Percentiles rank a stretch among this genome's conserved stretches.
These are phyloP conservation scores for Discoglossus pictus DNA, from an alignment of 2,797 vertebrate species.

Conservation along the genomic window DNA sequence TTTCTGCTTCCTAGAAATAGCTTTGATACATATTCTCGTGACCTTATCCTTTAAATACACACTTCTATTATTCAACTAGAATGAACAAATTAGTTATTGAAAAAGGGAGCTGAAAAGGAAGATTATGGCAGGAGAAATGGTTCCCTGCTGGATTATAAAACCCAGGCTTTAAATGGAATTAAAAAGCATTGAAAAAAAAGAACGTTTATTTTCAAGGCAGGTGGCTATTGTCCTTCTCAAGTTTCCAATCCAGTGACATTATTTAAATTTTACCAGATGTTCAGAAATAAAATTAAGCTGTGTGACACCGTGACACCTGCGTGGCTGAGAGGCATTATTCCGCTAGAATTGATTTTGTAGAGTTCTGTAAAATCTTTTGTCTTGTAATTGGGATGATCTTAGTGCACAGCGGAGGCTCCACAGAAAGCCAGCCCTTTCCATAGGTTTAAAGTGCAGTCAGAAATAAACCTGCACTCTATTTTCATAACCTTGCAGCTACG, in stretches of 20 bases:
- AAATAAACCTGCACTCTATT: slow-evolving; percentile 16
- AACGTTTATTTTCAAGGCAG: slow-evolving; percentile 44
- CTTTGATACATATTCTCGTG: slow-evolving; percentile 32
- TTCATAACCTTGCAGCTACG: slow-evolving; percentile 1
- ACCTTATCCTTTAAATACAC: slow-evolving; percentile 51
- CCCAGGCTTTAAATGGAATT: slow-evolving; percentile 40
- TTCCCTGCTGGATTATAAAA: slow-evolving; percentile 42
- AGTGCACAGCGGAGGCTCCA: slow-evolving; percentile 16
- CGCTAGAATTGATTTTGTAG: slow-evolving; percentile 29
- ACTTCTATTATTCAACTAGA: slow-evolving; percentile 45
- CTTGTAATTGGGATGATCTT: slow-evolving; percentile 43
- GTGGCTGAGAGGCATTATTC: slow-evolving; percentile 29
- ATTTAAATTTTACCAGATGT: slow-evolving; percentile 49
- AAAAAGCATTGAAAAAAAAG: slow-evolving; percentile 41
- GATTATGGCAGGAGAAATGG: slow-evolving; percentile 48
- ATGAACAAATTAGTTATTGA: slow-evolving; percentile 52
- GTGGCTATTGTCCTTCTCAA: slow-evolving; percentile 46
- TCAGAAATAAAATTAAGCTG: slow-evolving; percentile 42
- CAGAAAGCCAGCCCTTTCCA: slow-evolving; percentile 20
- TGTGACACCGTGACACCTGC: slow-evolving; percentile 32
- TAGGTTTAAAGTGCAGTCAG: slow-evolving; percentile 16
- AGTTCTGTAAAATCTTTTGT: slow-evolving; percentile 29
- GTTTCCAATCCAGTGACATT: slow-evolving; percentile 47
- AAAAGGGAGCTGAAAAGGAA: slow-evolving; percentile 36
- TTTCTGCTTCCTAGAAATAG: slow-evolving; percentile 44